These are phyloP conservation scores for Acrocera orbiculus DNA, from an alignment of 2,888 invertebrate genomes.

Conservation along the genomic window DNA sequence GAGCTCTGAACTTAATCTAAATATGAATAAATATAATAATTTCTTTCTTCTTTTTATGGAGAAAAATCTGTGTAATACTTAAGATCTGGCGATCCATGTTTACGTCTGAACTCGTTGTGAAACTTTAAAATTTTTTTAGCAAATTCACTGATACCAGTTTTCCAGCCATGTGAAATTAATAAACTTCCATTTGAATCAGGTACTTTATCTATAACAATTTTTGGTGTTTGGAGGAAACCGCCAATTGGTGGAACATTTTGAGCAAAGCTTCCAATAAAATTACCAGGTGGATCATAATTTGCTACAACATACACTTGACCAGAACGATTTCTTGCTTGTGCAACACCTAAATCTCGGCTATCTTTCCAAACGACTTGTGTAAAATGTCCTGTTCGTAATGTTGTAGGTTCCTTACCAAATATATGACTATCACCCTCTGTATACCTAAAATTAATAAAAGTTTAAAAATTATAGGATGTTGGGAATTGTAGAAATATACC, in stretches of 20 bases:
- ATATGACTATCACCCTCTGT: constrained; percentile 43
- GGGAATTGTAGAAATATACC: too few species aligned
- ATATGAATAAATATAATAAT: constrained; percentile 22
- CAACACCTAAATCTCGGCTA: constrained; percentile 56
- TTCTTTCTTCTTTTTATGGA: neutral
- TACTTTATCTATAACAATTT: constrained; percentile 17
- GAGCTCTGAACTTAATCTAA: constrained; percentile 44
- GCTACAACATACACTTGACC: constrained; percentile 72
- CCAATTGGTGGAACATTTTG: constrained; percentile 50
- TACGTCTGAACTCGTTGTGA: constrained; percentile 43
- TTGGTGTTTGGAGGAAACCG: constrained; percentile 17
- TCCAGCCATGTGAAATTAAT: constrained; percentile 15
- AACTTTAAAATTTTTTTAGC: constrained; percentile 35
- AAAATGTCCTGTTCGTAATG: constrained; percentile 57
- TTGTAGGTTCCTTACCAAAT: constrained; percentile 44
- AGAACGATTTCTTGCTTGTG: constrained; percentile 43
- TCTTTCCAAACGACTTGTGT: constrained; percentile 66
- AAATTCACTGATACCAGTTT: constrained; percentile 23
- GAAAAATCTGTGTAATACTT: constrained; percentile 26
- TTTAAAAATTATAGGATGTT: neutral
- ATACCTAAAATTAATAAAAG: constrained; percentile 26
- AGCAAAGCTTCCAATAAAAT: constrained; percentile 59
- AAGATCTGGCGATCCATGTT: constrained; percentile 38
- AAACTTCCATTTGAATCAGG: constrained; percentile 16
- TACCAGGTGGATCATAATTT: constrained; percentile 77